These are phyloP conservation scores for Torymus tubicola DNA, from an alignment of 2,888 invertebrate species.

Conservation along the genomic window DNA sequence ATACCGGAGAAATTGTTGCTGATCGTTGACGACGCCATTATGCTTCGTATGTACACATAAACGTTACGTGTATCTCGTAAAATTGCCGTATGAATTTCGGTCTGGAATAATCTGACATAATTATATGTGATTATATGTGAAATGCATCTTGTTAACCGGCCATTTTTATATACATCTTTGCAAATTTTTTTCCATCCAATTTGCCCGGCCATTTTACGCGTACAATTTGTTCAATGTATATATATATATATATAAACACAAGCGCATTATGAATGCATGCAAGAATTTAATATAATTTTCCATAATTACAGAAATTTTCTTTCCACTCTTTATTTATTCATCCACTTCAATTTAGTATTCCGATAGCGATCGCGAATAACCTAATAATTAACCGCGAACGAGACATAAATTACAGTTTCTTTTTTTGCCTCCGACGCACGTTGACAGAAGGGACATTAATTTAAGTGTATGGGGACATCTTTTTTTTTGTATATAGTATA, in stretches of 20 bases:
- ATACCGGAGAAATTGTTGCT: background rate
- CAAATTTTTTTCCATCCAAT: constrained; percentile 2
- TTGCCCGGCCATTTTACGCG: background rate
- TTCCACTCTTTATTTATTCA: constrained; percentile 7
- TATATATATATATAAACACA: too few species aligned
- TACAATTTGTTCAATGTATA: constrained; percentile 10
- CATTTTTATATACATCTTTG: constrained; percentile 20
- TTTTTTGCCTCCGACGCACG: background rate
- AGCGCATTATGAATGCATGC: constrained; percentile 1
- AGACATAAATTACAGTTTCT: background rate
- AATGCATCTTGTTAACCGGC: constrained; percentile 13
- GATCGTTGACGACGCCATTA: background rate
- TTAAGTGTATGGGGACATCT: background rate
- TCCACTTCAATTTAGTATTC: constrained; percentile 6
- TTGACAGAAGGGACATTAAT: background rate
- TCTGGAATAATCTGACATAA: constrained; percentile 23
- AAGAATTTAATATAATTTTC: constrained; percentile 27
- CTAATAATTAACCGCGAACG: too few species aligned
- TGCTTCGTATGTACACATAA: background rate
- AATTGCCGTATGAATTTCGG: constrained; percentile 27
- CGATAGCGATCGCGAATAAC: constrained; percentile 5
- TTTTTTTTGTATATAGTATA: too few species aligned
- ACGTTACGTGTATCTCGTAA: constrained; percentile 10
- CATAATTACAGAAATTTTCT: constrained; percentile 24
- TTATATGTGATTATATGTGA: constrained; percentile 29